Evolutionary conservation across 2,888 invertebrate genomes (phyloP), one percentile per base, ranked within the genome.

Genomic region (Phortica okadai): DNA sequence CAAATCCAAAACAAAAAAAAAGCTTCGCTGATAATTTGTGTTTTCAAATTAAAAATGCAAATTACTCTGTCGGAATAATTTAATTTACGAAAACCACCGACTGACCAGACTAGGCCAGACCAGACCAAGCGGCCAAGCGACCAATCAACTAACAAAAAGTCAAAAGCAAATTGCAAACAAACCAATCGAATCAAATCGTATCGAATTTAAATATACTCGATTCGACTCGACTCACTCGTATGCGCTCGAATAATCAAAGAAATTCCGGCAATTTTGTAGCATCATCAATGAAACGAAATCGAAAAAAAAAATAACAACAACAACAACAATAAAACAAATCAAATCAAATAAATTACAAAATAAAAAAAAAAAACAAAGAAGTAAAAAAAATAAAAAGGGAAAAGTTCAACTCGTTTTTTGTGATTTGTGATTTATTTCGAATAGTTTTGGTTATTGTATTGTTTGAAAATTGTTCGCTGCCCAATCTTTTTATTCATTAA

Each of bases 41-140:
- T 80, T 80, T 78, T 78, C 80, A 83, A 88, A 88, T 88, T 86
- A 88, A 88, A 83, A 83, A 88, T 88, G 88, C 86, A 85, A 88
- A 88, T 88, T 84, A 77, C 72, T 79, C 76, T 73, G 79, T 76
- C 76, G 75, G 84, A 83, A 84, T 86, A 84, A 83, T 84, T 85
- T 82, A 81, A 85, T 85, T 85, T 82, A 86, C 83, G 78, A 80
- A 73, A 59, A 76, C 69, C 50, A 42, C 41, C 75, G 44, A 75
- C 8, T 50, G 14, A 8, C 2, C 50, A 14, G 14, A 50, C 10
- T 11, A 3, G 14, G 5, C 6, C 50, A 50, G 50, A 21, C 21
- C 50, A 3, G 14, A 33, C 33, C 50, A 8, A 50, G 6, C 50
- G 50, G 10, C 50, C 8, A 8, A 50, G 14, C 50, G 50, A 50